phyloP scores from a whole-genome alignment of 2,113 vertebrate genomes.

The Poeciliopsis prolifica region DNA sequence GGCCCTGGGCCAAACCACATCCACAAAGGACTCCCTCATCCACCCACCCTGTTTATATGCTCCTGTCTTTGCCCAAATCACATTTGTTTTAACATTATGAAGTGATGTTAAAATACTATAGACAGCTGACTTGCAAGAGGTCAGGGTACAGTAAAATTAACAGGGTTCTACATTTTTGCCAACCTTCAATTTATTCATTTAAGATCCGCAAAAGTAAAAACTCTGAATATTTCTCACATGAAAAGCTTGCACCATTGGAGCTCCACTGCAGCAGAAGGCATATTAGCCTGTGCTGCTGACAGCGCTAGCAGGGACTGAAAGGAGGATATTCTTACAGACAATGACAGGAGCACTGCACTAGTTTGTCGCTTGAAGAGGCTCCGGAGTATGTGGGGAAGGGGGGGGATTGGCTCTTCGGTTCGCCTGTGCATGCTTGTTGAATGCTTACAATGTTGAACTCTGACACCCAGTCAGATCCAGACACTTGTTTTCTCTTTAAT shows the following conservation, averaged over 20 bases:
- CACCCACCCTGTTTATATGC: background rate
- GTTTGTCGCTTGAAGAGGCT: conserved; percentile 67
- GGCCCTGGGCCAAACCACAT: background rate
- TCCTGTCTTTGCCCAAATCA: background rate
- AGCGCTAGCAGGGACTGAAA: conserved; percentile 43
- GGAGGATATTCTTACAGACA: conserved; percentile 57
- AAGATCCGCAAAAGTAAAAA: background rate
- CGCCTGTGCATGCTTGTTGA: conserved; percentile 37
- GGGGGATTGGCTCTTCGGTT: background rate
- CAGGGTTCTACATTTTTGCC: background rate
- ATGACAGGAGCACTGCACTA: conserved; percentile 67
- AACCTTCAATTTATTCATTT: background rate
- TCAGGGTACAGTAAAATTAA: no score
- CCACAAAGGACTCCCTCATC: background rate
- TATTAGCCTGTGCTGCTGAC: conserved; percentile 56
- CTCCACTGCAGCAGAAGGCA: conserved; percentile 27
- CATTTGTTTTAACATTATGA: background rate
- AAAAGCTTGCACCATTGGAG: conserved; percentile 28
- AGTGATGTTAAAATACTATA: background rate
- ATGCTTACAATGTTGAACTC: conserved; percentile 56
- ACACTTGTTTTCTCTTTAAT: conserved; percentile 65
- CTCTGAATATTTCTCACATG: background rate
- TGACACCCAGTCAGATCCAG: conserved; percentile 62
- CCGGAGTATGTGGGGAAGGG: conserved; percentile 28
- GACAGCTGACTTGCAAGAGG: background rate